Conservation (phyloP, 2,113 vertebrate species). For the Gorsachius goisagi region DNA sequence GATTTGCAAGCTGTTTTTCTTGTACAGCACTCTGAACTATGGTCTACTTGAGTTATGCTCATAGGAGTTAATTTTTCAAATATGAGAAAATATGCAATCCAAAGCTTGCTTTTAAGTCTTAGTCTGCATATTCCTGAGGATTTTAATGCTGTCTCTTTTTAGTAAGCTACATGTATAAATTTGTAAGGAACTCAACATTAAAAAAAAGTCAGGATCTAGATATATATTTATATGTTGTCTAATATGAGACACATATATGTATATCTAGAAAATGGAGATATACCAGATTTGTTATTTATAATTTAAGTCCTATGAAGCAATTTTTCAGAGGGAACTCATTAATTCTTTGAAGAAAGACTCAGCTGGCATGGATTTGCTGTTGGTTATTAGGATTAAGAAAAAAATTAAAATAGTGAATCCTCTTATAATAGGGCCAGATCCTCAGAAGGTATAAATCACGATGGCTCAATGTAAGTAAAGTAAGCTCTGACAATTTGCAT, state of each 20-base stretch:
- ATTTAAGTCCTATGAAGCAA: background rate
- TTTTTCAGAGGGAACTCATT: conserved; percentile 3
- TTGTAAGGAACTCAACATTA: background rate
- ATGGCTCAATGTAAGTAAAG: background rate
- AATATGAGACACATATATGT: background rate
- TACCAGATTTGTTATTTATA: background rate
- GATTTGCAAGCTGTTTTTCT: background rate
- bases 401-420: conserved; percentile 18
- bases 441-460: background rate
- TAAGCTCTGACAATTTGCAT: conserved; percentile 21
- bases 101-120: background rate
- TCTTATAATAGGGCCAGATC: background rate
- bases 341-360: conserved; percentile 15
- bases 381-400: conserved; percentile 24
- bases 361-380: background rate
- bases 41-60: background rate
- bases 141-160: background rate
- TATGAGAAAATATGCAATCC: background rate
- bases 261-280: background rate
- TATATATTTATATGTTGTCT: background rate
- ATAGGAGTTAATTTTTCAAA: background rate
- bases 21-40: background rate
- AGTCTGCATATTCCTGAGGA: background rate
- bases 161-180: background rate
- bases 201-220: background rate